These are phyloP conservation scores for Pangasius larnaudii DNA, from an alignment of 2,797 vertebrate genomes.

Conservation along the genomic window DNA sequence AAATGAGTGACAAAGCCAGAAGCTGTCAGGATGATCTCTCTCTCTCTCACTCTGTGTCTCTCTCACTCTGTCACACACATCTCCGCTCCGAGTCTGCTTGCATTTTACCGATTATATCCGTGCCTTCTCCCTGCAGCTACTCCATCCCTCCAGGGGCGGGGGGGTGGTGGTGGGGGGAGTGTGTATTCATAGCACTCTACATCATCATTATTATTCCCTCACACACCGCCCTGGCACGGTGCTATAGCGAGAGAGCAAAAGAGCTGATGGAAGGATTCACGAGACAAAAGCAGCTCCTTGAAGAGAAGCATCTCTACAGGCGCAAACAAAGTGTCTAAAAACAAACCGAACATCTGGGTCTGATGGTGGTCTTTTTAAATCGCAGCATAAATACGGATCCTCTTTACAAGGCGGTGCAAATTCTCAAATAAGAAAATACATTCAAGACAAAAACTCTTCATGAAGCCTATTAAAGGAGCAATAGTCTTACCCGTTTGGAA, in stretches of 20 bases:
- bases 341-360: neutral
- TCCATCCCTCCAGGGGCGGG: neutral
- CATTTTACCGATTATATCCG: neutral
- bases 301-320: neutral
- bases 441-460: neutral
- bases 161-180: neutral
- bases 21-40: neutral
- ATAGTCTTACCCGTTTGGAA: neutral
- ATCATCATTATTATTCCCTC: slow-evolving; percentile 15
- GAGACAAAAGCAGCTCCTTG: neutral
- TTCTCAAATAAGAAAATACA: neutral
- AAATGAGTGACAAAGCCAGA: slow-evolving; percentile 7
- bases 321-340: neutral
- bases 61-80: neutral
- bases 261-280: neutral
- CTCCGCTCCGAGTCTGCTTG: neutral
- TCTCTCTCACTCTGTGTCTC: neutral
- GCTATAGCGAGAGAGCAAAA: neutral
- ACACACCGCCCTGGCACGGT: neutral
- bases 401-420: too few relatives aligned
- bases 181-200: slow-evolving; percentile 4
- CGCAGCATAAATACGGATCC: neutral
- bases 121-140: slow-evolving; percentile 1
- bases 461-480: neutral
- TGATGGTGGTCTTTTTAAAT: neutral